Base-by-base conservation (phyloP, 2,797 vertebrate species). In the Phyllotis vaccarum region DNA sequence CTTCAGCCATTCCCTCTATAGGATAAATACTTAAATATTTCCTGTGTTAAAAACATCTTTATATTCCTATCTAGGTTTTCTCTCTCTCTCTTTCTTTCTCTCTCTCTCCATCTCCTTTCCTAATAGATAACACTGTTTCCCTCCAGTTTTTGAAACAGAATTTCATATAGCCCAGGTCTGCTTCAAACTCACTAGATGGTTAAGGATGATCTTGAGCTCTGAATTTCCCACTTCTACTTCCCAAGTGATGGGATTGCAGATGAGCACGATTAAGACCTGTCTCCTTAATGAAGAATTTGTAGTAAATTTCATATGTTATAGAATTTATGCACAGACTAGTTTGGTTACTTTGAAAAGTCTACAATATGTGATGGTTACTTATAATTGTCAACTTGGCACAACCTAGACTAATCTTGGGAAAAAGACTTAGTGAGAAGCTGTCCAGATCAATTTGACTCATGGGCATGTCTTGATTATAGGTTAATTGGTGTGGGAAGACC, bases 11-110 rank as follows among this genome's bases (percentile, higher is more conserved):
- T 75, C 17, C 24, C 22, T 22, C n/a, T 70, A 88, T 56, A 93
- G 68, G 60, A 81, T 54, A 96, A 94, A 52, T 66, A 86, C 62
- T 89, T 85, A 75, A 94, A 54, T 52, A 43, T 75, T 89, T 83
- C 49, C 19, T 68, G 54, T 80, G 62, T 64, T 62, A 83, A 83
- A 86, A 75, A 70, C 2, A 22, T 85, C 68, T 2, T 11, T 56
- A 80, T 83, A 80, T 85, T 34, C n/a, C 2, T 87, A 9, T 91
- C 34, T 88, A 88, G 64, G 85, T 83, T 85, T 75, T 8, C n/a
- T 90, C 22, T 24, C 37, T 80, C 5, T 88, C 34, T 74, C 10
- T 62, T 16, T 79, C 9, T 27, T 43, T 6, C 43, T n/a, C n/a
- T n/a, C n/a, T n/a, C n/a, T n/a, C 12, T 64, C 43, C 81, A 49